Percentiles rank a stretch among this genome's conserved stretches.
These are phyloP conservation scores for Ptychodera flava DNA, from an alignment of 35 echinoderm and acorn worm species.

Conservation along the genomic window DNA sequence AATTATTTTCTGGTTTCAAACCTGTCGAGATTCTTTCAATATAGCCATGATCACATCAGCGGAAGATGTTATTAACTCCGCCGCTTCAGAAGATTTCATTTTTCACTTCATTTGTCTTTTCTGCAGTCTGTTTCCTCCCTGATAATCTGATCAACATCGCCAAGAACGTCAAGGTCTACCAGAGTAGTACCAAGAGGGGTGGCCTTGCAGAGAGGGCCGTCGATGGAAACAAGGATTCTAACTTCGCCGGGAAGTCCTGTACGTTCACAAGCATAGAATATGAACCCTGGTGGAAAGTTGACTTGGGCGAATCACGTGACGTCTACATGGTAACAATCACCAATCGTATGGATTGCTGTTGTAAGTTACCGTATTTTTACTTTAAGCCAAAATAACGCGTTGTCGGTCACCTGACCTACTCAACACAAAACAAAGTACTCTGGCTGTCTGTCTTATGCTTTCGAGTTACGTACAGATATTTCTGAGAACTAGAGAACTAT, in stretches of 20 bases:
- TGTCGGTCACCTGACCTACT: too few relatives aligned
- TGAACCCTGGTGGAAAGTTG: slow-evolving; percentile 63
- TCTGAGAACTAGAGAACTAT: too few relatives aligned
- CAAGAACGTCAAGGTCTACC: background rate
- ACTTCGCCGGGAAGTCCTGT: slow-evolving; percentile 28
- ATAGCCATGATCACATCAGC: too few relatives aligned
- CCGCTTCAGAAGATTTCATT: background rate
- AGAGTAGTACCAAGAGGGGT: slow-evolving; percentile 29
- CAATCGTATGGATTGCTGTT: background rate
- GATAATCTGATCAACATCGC: slow-evolving; percentile 14
- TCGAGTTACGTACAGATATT: too few relatives aligned
- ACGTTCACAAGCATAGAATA: slow-evolving; percentile 29
- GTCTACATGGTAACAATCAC: slow-evolving; percentile 47
- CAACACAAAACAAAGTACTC: too few relatives aligned
- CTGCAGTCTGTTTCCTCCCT: background rate
- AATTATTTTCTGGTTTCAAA: too few relatives aligned
- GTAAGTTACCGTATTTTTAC: too few relatives aligned
- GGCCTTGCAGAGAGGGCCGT: slow-evolving; percentile 30
- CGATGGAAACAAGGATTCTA: slow-evolving; percentile 18
- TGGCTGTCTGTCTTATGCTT: too few relatives aligned
- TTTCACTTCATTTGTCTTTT: background rate
- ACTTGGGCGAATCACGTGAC: slow-evolving; percentile 44
- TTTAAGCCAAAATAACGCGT: too few relatives aligned
- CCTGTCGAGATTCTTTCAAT: too few relatives aligned
- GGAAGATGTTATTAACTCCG: background rate